Conservation (phyloP, 2,113 vertebrate genomes). For the Corynorhinus townsendii region DNA sequence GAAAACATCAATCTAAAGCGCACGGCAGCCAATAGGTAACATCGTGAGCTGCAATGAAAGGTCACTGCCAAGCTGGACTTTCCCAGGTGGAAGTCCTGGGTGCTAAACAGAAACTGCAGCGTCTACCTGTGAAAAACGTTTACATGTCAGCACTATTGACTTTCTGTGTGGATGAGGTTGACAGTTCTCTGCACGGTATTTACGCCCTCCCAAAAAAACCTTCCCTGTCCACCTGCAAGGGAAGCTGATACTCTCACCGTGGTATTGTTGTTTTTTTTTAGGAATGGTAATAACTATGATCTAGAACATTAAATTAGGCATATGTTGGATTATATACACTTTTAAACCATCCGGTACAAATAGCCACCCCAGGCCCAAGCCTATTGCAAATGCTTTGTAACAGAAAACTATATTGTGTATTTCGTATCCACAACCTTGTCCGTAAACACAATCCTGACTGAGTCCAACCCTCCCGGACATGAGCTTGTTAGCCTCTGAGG, state of each 20-base stretch:
- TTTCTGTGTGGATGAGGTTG: neutral
- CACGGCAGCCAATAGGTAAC: neutral
- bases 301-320: neutral
- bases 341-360: neutral
- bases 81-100: constrained; percentile 37
- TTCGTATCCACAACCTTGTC: neutral
- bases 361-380: neutral
- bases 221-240: neutral
- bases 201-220: neutral
- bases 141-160: constrained; percentile 37
- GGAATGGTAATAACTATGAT: neutral
- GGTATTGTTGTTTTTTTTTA: neutral
- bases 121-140: constrained; percentile 21
- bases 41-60: constrained; percentile 42
- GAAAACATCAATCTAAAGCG: neutral
- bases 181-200: neutral
- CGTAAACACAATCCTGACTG: neutral
- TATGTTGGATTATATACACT: neutral
- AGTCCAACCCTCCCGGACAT: neutral
- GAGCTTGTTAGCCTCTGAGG: neutral
- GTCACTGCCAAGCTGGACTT: constrained; percentile 36
- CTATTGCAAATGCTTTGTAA: neutral
- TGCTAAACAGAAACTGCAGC: constrained; percentile 60
- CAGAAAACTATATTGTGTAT: neutral
- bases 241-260: neutral